phyloP scores from a whole-genome alignment of 1,140 invertebrate genomes.

The Dolichoris vasculosae region DNA sequence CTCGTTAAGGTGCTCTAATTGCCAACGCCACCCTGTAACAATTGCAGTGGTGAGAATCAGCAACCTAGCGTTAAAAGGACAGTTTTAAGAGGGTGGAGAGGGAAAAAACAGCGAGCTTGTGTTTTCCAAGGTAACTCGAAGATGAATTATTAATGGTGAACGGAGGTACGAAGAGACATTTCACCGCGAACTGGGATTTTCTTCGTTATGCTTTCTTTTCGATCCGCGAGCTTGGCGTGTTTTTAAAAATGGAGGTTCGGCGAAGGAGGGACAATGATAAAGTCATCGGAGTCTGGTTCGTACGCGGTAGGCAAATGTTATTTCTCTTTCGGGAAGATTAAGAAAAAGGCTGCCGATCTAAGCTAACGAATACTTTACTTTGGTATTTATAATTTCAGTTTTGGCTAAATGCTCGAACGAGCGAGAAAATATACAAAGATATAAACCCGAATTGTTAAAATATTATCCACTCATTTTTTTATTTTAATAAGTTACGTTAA shows the following conservation, averaged over 20 bases:
- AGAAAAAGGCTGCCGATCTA: neutral
- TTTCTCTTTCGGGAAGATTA: neutral
- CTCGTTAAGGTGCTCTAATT: conserved; percentile 51
- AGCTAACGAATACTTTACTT: neutral
- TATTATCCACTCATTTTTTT: too few relatives aligned
- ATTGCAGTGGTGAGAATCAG: conserved; percentile 6
- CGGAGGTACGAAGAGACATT: neutral
- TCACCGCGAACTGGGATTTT: too few relatives aligned
- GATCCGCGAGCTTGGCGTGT: neutral
- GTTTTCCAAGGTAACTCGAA: neutral
- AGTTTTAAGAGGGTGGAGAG: neutral
- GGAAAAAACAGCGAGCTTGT: neutral
- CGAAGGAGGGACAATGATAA: neutral
- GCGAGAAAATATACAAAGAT: too few relatives aligned
- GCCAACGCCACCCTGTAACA: conserved; percentile 28
- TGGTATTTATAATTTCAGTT: too few relatives aligned
- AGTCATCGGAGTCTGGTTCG: neutral
- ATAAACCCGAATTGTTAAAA: too few relatives aligned
- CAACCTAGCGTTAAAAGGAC: conserved; percentile 26
- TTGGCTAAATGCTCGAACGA: too few relatives aligned
- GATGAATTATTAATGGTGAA: conserved; percentile 24
- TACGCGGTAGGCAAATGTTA: neutral
- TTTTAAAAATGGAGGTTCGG: neutral
- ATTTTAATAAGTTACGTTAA: too few relatives aligned
- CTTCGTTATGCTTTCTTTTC: neutral